Percentiles rank a stretch among this genome's conserved stretches.
Conservation (phyloP, 2,888 invertebrate species). For the Tetragnatha montana region DNA sequence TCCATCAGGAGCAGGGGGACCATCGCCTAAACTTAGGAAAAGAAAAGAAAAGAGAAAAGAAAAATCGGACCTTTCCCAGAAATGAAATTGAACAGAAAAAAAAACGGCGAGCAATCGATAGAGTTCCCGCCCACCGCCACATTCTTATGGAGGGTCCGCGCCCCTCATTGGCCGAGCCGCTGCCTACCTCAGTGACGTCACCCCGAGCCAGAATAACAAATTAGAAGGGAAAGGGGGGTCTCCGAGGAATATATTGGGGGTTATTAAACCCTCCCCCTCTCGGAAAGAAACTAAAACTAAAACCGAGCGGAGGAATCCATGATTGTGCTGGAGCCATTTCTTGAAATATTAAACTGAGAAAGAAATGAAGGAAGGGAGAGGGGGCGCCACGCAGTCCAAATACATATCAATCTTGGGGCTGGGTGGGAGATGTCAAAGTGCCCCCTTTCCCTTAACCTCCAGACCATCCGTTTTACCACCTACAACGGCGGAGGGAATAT, state of each 20-base stretch:
- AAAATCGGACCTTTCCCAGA: conserved; percentile 48
- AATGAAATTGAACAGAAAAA: conserved; percentile 70
- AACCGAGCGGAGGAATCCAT: conserved; percentile 32
- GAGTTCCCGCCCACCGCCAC: conserved; percentile 66
- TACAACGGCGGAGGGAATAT: conserved; percentile 1
- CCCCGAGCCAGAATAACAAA: conserved; percentile 66
- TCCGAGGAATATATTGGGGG: conserved; percentile 67
- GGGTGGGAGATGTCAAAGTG: conserved; percentile 66
- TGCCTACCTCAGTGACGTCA: conserved; percentile 70
- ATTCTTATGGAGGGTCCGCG: conserved; percentile 57
- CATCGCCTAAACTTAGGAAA: conserved; percentile 47
- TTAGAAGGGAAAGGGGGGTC: conserved; percentile 66
- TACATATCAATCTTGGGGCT: conserved; percentile 69
- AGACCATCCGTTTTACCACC: conserved; percentile 65
- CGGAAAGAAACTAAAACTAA: conserved; percentile 21
- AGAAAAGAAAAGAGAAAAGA: not conserved
- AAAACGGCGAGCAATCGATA: conserved; percentile 61
- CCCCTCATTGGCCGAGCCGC: conserved; percentile 60
- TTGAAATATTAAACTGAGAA: conserved; percentile 70
- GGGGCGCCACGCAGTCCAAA: conserved; percentile 64
- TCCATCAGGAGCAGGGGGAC: conserved; percentile 64
- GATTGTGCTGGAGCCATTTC: conserved; percentile 66
- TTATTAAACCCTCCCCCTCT: conserved; percentile 64
- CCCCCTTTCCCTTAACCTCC: conserved; percentile 39
- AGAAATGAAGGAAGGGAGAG: conserved; percentile 41